Base-by-base conservation (phyloP, 2,888 invertebrate species). In the Epinotia bilunana region DNA sequence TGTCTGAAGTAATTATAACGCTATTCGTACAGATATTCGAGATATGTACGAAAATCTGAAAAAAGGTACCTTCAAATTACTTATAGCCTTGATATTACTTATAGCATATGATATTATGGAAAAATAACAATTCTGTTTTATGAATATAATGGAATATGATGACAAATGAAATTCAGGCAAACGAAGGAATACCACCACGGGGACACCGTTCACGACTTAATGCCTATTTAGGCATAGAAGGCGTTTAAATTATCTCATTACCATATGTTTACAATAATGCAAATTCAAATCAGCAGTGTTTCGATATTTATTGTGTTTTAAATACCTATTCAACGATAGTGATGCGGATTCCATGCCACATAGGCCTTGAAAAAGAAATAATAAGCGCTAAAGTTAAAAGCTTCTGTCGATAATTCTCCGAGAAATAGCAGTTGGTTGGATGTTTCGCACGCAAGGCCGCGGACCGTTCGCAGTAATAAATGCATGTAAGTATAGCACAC, bases 361-460 rank as follows among this genome's bases (percentile, higher is more conserved):
- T 12, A 46, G 46, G 46, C 46, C 53, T 1, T 7, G 16, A 53
- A 53, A 53, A 53, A 53, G n/a, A 53, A 53, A 53, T 16, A 53
- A 53, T 53, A 53, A 60, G 33, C n/a, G 16, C 16, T n/a, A 9
- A 20, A 28, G 39, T 33, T 39, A 62, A 62, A 62, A 39, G 39
- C 62, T 43, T 4, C 62, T 62, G 43, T 62, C 18, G 43, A 13
- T 60, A 28, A 43, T 62, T 62, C 39, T 33, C 39, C 33, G 61
- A 61, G 28, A 61, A 58, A 61, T 61, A 61, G n/a, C 61, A 33
- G 33, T 61, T 60, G 20, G n/a, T 16, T 6, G 49, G 9, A 49
- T 4, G 53, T 23, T 49, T n/a, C 60, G 69, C 70, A 70, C 61
- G 61, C 70, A 70, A 70, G 70, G 70, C 60, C 70, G 49, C 33